Evolutionary conservation across 2,113 vertebrate genomes (phyloP).

Genomic region (Camarhynchus parvulus): DNA sequence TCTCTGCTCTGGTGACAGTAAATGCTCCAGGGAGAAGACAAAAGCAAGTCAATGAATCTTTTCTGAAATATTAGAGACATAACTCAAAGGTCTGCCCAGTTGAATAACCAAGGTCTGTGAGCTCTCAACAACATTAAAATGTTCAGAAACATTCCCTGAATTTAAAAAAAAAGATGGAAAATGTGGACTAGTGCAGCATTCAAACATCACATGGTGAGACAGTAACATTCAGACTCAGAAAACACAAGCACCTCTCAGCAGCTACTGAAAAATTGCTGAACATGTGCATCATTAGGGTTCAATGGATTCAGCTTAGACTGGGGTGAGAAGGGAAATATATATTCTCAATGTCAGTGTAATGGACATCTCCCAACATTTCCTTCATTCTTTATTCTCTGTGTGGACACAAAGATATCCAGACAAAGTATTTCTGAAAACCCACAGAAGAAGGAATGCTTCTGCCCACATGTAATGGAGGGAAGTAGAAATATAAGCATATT

Average conservation of each 20-base stretch:
- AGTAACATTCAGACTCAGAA: background rate
- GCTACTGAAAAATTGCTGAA: background rate
- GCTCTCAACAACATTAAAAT: background rate
- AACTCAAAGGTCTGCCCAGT: background rate
- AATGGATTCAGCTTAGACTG: background rate
- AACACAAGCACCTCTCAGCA: background rate
- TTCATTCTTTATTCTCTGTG: background rate
- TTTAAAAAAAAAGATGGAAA: background rate
- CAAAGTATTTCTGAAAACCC: background rate
- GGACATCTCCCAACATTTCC: background rate
- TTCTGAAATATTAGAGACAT: background rate
- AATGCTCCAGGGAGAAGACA: background rate
- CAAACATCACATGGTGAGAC: background rate
- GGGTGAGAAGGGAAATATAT: background rate
- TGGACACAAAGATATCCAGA: background rate
- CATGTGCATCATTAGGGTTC: background rate
- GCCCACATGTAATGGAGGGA: background rate
- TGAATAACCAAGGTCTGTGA: background rate
- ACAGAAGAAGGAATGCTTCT: background rate
- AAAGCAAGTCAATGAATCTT: background rate
- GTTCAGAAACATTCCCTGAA: background rate
- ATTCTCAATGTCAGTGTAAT: background rate
- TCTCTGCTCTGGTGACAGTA: background rate
- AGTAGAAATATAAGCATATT: background rate
- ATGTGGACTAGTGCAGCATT: background rate